These are phyloP conservation scores for Diorhabda sublineata DNA, from an alignment of 1,140 invertebrate species.

Conservation along the genomic window DNA sequence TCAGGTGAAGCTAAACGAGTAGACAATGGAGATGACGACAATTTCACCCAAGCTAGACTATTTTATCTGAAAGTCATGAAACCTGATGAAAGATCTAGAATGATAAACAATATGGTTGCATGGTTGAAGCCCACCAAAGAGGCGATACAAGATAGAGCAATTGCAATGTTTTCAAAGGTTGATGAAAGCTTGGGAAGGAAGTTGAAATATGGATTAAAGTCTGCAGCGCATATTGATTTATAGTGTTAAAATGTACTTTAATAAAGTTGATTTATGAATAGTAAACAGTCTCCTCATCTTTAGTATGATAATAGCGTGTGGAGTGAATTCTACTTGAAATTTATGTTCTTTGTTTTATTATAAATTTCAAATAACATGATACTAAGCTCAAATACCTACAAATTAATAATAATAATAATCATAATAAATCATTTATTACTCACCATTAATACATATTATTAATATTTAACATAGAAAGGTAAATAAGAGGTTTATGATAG, in stretches of 20 bases:
- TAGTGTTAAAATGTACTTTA: neutral
- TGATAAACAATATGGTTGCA: conserved; percentile 76
- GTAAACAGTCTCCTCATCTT: too few relatives aligned
- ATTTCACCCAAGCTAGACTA: conserved; percentile 73
- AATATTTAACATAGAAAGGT: too few relatives aligned
- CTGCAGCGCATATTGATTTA: conserved; percentile 1
- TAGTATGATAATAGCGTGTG: too few relatives aligned
- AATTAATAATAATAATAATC: too few relatives aligned
- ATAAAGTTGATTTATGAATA: neutral
- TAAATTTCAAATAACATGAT: too few relatives aligned
- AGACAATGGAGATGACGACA: conserved; percentile 84
- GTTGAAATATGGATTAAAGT: conserved; percentile 23
- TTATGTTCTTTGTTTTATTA: too few relatives aligned
- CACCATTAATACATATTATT: too few relatives aligned
- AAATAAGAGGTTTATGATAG: too few relatives aligned
- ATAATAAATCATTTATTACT: too few relatives aligned
- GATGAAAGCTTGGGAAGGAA: conserved; percentile 62
- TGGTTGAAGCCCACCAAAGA: conserved; percentile 71
- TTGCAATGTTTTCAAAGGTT: conserved; percentile 64
- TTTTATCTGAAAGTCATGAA: conserved; percentile 56
- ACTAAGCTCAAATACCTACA: too few relatives aligned
- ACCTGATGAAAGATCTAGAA: conserved; percentile 62
- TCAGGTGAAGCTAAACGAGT: conserved; percentile 63
- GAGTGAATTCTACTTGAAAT: too few relatives aligned
- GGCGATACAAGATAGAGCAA: conserved; percentile 78